Evolutionary conservation across 92 coral and sea anemone species (phyloP), one percentile per base, ranked within the genome.

Genomic region (Epizoanthus fatuus): DNA sequence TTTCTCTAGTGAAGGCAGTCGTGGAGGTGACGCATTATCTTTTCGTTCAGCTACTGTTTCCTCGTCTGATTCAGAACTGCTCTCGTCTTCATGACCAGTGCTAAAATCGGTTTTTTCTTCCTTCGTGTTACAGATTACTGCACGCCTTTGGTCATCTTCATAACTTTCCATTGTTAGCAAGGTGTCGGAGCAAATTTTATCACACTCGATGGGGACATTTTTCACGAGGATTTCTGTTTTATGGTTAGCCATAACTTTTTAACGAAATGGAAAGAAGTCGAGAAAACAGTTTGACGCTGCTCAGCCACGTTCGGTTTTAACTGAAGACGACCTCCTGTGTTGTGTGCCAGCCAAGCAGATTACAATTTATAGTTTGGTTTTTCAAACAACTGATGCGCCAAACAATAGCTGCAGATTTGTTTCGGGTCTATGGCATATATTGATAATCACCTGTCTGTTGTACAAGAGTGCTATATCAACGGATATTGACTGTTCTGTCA

Each of bases 351-450:
- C 70, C 70, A 19, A 62, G 82, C 58, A 75, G 87, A 90, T 90
- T 80, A 86, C 74, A 77, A 86, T 84, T 90, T 90, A 90, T 86
- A 81, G 86, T 82, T 85, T 86, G 84, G 90, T 90, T 90, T 79
- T 72, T 90, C 93, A 90, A 76, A 85, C 93, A 85, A 85, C 87
- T 81, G 86, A 81, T 65, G 80, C 56, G 32, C 80, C 76, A 88
- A 92, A 92, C 95, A 92, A 92, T 86, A 69, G 93, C 81, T 62
- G 64, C 81, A 85, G 90, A 90, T 90, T 90, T 89, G 93, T 90
- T 90, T 90, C 90, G 54, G 85, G 79, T 75, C 90, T 39, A 75
- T 81, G 90, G 79, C 93, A 86, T 86, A 86, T 90, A 90, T 90
- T 90, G 86, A 86, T 90, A 85, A 85, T 88, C 93, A 85, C 90